Evolutionary conservation across 2,888 invertebrate species (phyloP).

Genomic region (Adelognathus sp.): DNA sequence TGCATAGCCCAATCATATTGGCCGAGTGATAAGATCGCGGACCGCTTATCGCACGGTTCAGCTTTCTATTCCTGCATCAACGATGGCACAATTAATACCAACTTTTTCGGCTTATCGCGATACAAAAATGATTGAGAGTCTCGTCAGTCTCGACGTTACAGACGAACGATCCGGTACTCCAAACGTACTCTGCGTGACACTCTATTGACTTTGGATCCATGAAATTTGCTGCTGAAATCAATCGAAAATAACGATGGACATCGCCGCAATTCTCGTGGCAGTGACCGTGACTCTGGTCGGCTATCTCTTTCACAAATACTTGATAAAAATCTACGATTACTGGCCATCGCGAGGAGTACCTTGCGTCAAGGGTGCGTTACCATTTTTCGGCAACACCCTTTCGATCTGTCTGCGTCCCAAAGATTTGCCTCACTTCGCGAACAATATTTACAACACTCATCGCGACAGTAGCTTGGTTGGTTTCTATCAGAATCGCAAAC

Average conservation of each 20-base stretch:
- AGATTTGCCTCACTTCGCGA: constrained; percentile 29
- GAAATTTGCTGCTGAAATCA: not conserved
- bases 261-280: not conserved
- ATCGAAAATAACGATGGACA: not conserved
- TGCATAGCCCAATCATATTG: too few species aligned
- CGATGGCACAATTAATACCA: not conserved
- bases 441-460: constrained; percentile 56
- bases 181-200: too few species aligned
- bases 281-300: not conserved
- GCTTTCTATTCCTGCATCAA: too few species aligned
- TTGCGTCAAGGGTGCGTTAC: constrained; percentile 26
- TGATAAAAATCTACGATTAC: constrained; percentile 30
- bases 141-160: too few species aligned
- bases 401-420: constrained; percentile 27
- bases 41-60: too few species aligned
- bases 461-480: constrained; percentile 68
- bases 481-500: constrained; percentile 59
- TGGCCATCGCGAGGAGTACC: constrained; percentile 55
- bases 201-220: not conserved
- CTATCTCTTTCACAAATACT: constrained; percentile 7
- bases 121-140: not conserved
- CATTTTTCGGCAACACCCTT: constrained; percentile 64
- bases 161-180: too few species aligned
- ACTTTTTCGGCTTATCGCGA: not conserved
- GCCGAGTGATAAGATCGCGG: too few species aligned